Evolutionary conservation across 2,888 invertebrate species (phyloP).

Genomic region (Ferdinandea cuprea): DNA sequence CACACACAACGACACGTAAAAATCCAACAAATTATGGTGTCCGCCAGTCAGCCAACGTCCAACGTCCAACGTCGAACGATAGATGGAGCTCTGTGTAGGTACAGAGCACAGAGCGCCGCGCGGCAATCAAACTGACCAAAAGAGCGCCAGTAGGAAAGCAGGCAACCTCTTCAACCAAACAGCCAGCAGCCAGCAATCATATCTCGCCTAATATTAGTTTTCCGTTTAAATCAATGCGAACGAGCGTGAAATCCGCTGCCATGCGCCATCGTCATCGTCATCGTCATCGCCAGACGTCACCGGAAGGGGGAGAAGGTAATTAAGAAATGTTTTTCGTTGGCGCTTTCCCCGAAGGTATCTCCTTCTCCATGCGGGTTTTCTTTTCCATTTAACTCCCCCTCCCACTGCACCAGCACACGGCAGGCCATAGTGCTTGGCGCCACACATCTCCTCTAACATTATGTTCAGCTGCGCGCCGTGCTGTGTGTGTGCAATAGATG

Average conservation of each 20-base stretch:
- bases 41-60: constrained; percentile 45
- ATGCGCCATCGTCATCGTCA: constrained; percentile 41
- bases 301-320: constrained; percentile 62
- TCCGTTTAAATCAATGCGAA: constrained; percentile 71
- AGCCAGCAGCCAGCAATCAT: constrained; percentile 64
- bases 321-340: constrained; percentile 63
- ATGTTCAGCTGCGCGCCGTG: constrained; percentile 20
- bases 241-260: constrained; percentile 65
- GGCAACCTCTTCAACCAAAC: constrained; percentile 37
- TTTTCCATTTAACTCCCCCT: constrained; percentile 58
- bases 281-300: constrained; percentile 11
- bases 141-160: constrained; percentile 50
- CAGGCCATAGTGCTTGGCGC: constrained; percentile 67
- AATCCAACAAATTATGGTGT: constrained; percentile 68
- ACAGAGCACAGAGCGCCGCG: background rate
- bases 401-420: no score
- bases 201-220: constrained; percentile 72
- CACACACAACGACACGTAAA: constrained; percentile 73
- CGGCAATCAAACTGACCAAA: constrained; percentile 37
- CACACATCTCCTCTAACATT: constrained; percentile 59
- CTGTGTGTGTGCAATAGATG: constrained; percentile 64
- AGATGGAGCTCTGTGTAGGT: constrained; percentile 34
- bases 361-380: constrained; percentile 29
- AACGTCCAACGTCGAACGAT: constrained; percentile 1
- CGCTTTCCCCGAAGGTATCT: constrained; percentile 65